A percentile compares a stretch with the other conserved stretches of the same genome.
Conservation (phyloP, 2,113 vertebrate species). For the Diadophis punctatus region DNA sequence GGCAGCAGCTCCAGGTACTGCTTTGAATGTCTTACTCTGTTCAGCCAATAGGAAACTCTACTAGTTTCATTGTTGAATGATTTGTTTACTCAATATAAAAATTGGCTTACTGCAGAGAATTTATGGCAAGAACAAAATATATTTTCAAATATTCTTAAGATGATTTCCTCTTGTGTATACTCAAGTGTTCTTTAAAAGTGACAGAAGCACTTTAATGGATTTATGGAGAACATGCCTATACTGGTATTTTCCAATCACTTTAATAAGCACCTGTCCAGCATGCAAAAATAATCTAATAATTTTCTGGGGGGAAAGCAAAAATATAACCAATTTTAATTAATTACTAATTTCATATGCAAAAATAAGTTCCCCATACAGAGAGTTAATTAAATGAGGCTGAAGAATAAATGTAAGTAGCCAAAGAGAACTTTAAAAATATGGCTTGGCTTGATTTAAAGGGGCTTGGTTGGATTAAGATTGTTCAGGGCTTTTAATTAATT, state of each 20-base stretch:
- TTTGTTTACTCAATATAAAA: not conserved
- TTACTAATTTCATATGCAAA: not conserved
- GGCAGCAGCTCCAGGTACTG: conserved; percentile 90
- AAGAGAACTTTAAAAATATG: not conserved
- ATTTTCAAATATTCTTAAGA: not conserved
- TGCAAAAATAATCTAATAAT: not conserved
- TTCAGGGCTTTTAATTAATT: not conserved
- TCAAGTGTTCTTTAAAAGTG: not conserved
- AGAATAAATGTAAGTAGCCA: not conserved
- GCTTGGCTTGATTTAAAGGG: not conserved
- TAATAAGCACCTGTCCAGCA: not conserved
- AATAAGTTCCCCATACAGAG: not conserved
- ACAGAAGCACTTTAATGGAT: not conserved
- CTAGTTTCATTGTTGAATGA: conserved; percentile 24
- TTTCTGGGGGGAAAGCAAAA: not conserved
- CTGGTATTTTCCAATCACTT: not conserved
- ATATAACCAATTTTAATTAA: not conserved
- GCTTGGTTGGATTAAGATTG: not conserved
- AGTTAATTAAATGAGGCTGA: not conserved
- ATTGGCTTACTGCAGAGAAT: not conserved
- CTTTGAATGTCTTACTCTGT: not conserved
- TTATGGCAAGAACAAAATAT: not conserved
- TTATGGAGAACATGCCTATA: not conserved
- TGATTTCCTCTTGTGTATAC: not conserved
- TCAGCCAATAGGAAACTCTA: conserved; percentile 11